These are phyloP conservation scores for Limnephilus marmoratus DNA, from an alignment of 2,888 invertebrate genomes.

Conservation along the genomic window DNA sequence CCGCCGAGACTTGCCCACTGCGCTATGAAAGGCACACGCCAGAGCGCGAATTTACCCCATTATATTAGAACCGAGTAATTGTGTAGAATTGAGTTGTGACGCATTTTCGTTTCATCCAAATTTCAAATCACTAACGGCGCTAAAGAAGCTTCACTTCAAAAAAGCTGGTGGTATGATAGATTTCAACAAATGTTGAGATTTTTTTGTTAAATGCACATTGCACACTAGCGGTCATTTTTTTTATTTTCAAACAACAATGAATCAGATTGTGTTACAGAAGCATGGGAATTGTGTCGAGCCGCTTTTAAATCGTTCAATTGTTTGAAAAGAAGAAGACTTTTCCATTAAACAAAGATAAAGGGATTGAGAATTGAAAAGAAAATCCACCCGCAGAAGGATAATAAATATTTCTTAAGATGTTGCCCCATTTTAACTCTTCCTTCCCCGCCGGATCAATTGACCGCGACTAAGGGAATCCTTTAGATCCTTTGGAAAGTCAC, in stretches of 20 bases:
- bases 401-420: constrained; percentile 11
- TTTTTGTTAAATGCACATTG: not conserved
- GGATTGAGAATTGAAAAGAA: constrained; percentile 19
- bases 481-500: constrained; percentile 18
- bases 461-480: constrained; percentile 17
- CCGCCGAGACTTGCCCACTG: no score
- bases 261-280: not conserved
- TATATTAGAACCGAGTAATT: no score
- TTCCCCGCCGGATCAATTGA: not conserved
- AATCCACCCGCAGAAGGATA: not conserved
- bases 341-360: constrained; percentile 2
- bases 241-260: not conserved
- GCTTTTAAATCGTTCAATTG: not conserved
- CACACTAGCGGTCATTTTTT: not conserved
- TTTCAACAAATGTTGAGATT: not conserved
- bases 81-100: no score
- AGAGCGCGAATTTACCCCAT: no score
- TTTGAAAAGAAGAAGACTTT: not conserved
- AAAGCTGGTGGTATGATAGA: not conserved
- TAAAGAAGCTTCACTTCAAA: no score
- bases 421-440: constrained; percentile 10
- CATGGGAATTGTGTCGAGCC: not conserved
- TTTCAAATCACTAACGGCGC: no score
- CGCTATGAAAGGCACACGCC: no score
- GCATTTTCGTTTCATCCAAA: no score